These are phyloP conservation scores for Spinus olivaceus DNA, from an alignment of 2,797 vertebrate species.

Conservation along the genomic window DNA sequence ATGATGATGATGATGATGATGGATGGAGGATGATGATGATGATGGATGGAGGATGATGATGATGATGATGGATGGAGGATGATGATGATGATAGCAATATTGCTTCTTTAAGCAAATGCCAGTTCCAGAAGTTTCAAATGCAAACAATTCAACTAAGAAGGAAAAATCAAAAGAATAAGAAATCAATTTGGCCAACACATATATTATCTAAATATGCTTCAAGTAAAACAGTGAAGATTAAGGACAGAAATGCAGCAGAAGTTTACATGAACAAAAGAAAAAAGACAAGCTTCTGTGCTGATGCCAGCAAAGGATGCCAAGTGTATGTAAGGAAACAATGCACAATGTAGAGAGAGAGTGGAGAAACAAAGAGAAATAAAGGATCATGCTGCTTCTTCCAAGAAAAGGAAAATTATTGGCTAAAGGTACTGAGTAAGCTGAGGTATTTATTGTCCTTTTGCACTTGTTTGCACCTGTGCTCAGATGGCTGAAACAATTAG, in stretches of 20 bases:
- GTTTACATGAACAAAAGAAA: neutral
- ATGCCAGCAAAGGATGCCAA: neutral
- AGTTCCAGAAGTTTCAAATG: neutral
- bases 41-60: too few relatives aligned
- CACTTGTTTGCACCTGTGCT: neutral
- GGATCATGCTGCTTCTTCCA: neutral
- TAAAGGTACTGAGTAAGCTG: neutral
- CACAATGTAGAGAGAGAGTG: neutral
- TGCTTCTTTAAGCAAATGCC: neutral
- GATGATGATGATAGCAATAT: accelerated
- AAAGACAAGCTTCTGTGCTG: neutral
- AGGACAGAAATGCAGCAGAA: neutral
- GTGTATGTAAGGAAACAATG: neutral
- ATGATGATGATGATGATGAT: neutral
- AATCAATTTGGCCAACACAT: neutral
- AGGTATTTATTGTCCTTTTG: neutral
- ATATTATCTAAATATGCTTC: neutral
- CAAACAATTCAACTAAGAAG: neutral
- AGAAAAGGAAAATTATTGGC: neutral
- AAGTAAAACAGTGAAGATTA: neutral
- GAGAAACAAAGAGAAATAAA: neutral
- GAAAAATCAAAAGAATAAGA: neutral
- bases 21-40: too few relatives aligned
- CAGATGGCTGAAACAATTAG: neutral
- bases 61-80: too few relatives aligned